Evolutionary conservation across 2,113 vertebrate species (phyloP).

Genomic region (Ardeotis arabs): DNA sequence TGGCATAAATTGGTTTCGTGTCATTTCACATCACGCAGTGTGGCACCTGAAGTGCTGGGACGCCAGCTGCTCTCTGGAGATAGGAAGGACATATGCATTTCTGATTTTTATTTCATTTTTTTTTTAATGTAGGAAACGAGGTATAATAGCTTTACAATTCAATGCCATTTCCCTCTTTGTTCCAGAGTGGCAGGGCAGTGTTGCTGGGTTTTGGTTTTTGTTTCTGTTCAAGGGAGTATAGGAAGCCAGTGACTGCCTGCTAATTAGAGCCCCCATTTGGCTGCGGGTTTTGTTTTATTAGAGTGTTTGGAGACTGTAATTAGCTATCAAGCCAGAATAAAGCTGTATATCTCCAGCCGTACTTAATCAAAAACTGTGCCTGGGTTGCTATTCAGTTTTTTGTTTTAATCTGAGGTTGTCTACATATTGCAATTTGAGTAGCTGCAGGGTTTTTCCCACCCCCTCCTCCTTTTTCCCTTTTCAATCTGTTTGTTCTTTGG

Average conservation of each 20-base stretch:
- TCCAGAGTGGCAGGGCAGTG: not conserved
- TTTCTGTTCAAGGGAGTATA: not conserved
- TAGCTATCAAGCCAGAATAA: not conserved
- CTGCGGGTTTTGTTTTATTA: not conserved
- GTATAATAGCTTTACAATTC: not conserved
- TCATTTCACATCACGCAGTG: not conserved
- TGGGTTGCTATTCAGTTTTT: not conserved
- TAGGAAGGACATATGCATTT: not conserved
- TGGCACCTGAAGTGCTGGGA: not conserved
- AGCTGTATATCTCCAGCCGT: not conserved
- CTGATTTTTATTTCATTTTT: not conserved
- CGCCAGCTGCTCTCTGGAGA: not conserved
- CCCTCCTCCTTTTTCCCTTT: not conserved
- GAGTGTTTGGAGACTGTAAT: not conserved
- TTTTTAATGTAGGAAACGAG: not conserved
- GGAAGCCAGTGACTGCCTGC: not conserved
- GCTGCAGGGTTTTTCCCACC: not conserved
- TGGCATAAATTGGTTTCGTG: not conserved
- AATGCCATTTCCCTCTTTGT: not conserved
- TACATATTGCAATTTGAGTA: not conserved
- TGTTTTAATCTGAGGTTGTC: not conserved
- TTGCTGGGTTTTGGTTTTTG: not conserved
- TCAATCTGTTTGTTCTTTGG: not conserved
- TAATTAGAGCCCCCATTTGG: slow-evolving; percentile 19
- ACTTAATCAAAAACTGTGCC: not conserved